Conservation (phyloP, 1,140 invertebrate genomes). For the Drosophila rhopaloa region DNA sequence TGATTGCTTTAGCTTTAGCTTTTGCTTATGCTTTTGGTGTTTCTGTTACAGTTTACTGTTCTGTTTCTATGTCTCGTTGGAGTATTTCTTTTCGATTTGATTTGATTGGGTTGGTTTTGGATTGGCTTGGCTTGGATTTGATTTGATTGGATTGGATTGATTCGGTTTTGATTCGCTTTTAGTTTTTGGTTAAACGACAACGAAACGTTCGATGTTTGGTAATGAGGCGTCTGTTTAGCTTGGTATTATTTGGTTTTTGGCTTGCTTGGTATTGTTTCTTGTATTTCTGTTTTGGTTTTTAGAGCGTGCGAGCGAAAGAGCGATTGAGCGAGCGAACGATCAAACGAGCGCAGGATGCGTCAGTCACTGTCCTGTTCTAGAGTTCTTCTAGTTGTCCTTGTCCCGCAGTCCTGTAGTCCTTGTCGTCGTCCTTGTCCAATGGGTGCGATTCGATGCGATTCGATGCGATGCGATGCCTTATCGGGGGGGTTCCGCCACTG, state of each 20-base stretch:
- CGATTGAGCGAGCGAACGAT: constrained; percentile 30
- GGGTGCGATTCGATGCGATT: constrained; percentile 23
- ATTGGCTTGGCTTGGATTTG: constrained; percentile 27
- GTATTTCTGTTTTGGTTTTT: constrained; percentile 33
- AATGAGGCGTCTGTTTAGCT: constrained; percentile 62
- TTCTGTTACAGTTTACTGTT: constrained; percentile 24
- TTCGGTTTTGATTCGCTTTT: constrained; percentile 27
- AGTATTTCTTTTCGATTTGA: constrained; percentile 12
- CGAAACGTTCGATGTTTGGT: constrained; percentile 46
- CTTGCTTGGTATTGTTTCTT: constrained; percentile 34
- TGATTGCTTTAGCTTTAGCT: constrained; percentile 45
- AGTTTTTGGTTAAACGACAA: constrained; percentile 27
- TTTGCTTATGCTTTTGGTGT: constrained; percentile 41
- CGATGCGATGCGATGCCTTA: constrained; percentile 37
- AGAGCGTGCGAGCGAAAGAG: constrained; percentile 33
- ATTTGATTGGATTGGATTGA: constrained; percentile 24
- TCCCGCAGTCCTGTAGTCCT: constrained; percentile 16
- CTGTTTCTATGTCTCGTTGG: constrained; percentile 27
- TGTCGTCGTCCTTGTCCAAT: constrained; percentile 24
- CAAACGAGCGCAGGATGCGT: constrained; percentile 35
- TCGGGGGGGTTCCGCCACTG: constrained; percentile 51
- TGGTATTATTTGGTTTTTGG: constrained; percentile 46
- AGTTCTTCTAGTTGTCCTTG: constrained; percentile 2
- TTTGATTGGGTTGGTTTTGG: constrained; percentile 18
- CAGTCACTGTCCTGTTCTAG: constrained; percentile 30